Evolutionary conservation across 2,888 invertebrate genomes (phyloP).

Genomic region (Luperina testacea): DNA sequence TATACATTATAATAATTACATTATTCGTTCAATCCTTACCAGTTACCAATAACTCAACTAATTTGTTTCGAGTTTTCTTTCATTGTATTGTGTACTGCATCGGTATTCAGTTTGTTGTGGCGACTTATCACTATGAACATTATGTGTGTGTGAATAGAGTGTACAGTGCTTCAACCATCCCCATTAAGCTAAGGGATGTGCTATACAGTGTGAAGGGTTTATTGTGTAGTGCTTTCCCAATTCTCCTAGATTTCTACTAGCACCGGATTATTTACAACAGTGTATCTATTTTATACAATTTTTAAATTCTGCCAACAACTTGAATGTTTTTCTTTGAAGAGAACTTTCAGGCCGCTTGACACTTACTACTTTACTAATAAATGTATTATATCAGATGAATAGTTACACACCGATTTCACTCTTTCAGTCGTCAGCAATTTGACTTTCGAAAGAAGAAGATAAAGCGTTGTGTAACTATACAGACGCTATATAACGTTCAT

Average conservation of each 20-base stretch:
- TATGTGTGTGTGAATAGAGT: slow-evolving; percentile 51
- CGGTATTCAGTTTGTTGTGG: slow-evolving; percentile 64
- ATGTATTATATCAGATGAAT: too few relatives aligned
- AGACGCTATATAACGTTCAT: too few relatives aligned
- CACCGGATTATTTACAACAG: slow-evolving; percentile 61
- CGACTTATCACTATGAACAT: slow-evolving; percentile 51
- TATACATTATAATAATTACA: background rate
- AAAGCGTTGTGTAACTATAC: too few relatives aligned
- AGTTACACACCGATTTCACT: too few relatives aligned
- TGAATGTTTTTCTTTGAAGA: background rate
- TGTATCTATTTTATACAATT: background rate
- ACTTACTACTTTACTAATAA: background rate
- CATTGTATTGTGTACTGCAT: slow-evolving; percentile 67
- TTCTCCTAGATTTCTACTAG: slow-evolving; percentile 47
- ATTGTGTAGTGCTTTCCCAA: slow-evolving; percentile 60
- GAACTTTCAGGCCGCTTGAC: background rate
- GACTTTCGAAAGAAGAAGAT: too few relatives aligned
- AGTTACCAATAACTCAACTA: slow-evolving; percentile 17
- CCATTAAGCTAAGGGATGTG: slow-evolving; percentile 65
- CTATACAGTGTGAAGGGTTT: slow-evolving; percentile 60
- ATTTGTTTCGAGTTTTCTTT: slow-evolving; percentile 4
- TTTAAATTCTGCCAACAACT: background rate
- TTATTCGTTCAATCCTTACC: background rate
- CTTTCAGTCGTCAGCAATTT: too few relatives aligned
- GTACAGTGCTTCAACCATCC: slow-evolving; percentile 67